Base-by-base conservation (phyloP, 1,140 invertebrate genomes). In the Eriocheir sinensis region DNA sequence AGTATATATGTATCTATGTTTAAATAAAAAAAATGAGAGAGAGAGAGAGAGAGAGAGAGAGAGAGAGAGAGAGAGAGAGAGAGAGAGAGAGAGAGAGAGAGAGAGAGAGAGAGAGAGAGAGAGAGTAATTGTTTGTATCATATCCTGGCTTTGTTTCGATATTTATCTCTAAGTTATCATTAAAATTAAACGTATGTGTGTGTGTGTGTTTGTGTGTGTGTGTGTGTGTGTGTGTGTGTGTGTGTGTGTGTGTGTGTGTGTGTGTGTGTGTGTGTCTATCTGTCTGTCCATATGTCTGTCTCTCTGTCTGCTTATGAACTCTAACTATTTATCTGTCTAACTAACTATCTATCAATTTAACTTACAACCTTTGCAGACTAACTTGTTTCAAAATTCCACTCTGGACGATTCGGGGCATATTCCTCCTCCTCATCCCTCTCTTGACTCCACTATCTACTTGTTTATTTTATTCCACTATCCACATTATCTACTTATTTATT, bases 21-120 rank as follows among this genome's bases (percentile, higher is more conserved):
- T n/a, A n/a, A n/a, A n/a, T n/a, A n/a, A 12, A 32, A 34, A 85
- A 34, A 32, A 34, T 6, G 83, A 85, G 83, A 32, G 83, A 32
- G n/a, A 85, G 83, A 85, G 83, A 32, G n/a, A 32, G 83, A 32
- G n/a, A 32, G 83, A 85, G 83, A 32, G 83, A 85, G 83, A 32
- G n/a, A 32, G 83, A 85, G n/a, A 85, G 83, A 85, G n/a, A 32
- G 83, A 32, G n/a, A 89, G 6, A 34, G 38, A 8, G 38, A 81
- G 34, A 41, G 6, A 48, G 41, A 38, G 85, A 32, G 83, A 36
- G 85, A 38, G n/a, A 30, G 8, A 34, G 32, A 9, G 30, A 12
- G 85, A 38, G 32, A 86, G 85, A 38, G 32, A 86, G 21, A 86
- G 17, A 85, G 8, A 15, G 30, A 38, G n/a, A 36, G 0, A 30